phyloP scores from a whole-genome alignment of 1,140 invertebrate genomes.

The Nymphalis io region DNA sequence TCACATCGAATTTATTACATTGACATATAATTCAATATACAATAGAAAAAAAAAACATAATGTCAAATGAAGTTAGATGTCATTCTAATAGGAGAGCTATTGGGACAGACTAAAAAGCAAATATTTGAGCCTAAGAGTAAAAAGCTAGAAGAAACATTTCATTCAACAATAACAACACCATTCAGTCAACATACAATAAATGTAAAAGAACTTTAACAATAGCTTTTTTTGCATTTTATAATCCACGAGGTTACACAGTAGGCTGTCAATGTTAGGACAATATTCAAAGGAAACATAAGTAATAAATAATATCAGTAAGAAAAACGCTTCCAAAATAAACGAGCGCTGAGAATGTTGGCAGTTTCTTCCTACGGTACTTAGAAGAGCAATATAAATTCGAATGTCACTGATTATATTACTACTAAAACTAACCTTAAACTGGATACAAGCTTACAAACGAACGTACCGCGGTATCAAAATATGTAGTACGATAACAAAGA shows the following conservation, averaged over 20 bases:
- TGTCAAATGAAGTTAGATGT: neutral
- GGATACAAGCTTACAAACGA: neutral
- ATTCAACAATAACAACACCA: conserved; percentile 10
- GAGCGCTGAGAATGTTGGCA: conserved; percentile 3
- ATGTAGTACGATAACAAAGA: neutral
- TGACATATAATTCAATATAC: neutral
- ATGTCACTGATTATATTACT: too few relatives aligned
- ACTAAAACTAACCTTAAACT: conserved; percentile 2
- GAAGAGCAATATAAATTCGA: conserved; percentile 6
- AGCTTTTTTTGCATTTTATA: neutral
- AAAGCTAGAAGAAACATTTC: neutral
- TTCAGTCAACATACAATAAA: conserved; percentile 14
- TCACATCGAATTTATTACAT: neutral
- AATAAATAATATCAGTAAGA: neutral
- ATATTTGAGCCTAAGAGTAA: conserved; percentile 9
- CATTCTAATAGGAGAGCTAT: neutral
- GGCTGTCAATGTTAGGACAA: too few relatives aligned
- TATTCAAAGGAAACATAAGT: neutral
- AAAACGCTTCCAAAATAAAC: neutral
- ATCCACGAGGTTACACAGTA: neutral
- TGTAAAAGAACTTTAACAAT: neutral
- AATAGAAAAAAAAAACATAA: neutral
- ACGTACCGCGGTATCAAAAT: neutral
- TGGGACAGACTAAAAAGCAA: neutral
- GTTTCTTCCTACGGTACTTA: neutral